Base-by-base conservation (phyloP, 2,797 vertebrate species). In the Perodicticus potto region DNA sequence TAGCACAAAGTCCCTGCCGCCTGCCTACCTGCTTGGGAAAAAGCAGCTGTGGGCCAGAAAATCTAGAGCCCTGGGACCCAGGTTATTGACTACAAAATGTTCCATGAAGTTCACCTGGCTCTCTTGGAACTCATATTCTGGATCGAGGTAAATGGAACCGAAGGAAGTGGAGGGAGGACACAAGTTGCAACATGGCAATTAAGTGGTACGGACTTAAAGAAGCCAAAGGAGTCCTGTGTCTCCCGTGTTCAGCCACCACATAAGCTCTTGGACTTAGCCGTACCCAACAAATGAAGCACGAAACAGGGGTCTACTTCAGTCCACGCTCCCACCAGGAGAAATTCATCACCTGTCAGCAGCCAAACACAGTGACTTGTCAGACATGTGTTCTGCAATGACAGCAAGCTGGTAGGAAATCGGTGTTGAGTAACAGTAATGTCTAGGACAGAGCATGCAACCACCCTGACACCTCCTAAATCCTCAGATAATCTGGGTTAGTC, bases 201-300 rank as follows among this genome's bases (percentile, higher is more conserved):
- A 19, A 43, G 45, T 34, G 49, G 65, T 14, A 12, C 76, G 4
- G 34, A 72, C 83, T 16, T n/a, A 29, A 86, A 34, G 55, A 82
- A 16, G 2, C 1, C 32, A 65, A 7, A 32, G 69, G 65, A 37
- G 7, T 17, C 73, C 19, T 3, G 0, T 0, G 9, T 5, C 19
- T 53, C 43, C 91, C 22, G 40, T 17, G 53, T 13, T 63, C 0
- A 49, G 37, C 32, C 57, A 69, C 74, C 32, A 67, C 29, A 2
- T 9, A 12, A 69, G 13, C 76, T 32, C 67, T 11, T 29, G 32
- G 65, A 40, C 57, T 55, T 19, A 22, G 49, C 2, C 8, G 74
- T 9, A 4, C 20, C 67, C 70, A 59, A 19, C 1, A 37, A 40
- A 14, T 0, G 19, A 89, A 29, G 67, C 1, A 34, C 45, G 20